Evolutionary conservation across 2,797 vertebrate species (phyloP).

Genomic region (Lates japonicus): DNA sequence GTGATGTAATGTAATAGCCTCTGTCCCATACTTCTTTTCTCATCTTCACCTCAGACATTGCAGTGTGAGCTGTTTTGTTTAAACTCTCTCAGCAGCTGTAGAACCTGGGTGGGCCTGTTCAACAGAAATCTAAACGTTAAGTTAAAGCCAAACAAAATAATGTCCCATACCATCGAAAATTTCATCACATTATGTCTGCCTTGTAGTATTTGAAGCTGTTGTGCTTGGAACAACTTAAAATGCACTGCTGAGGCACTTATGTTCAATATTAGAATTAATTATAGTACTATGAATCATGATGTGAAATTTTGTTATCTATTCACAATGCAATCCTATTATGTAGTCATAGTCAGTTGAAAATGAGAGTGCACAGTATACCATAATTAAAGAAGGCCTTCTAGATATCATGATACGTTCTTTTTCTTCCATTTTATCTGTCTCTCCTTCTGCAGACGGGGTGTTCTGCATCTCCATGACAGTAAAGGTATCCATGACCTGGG

Average conservation of each 20-base stretch:
- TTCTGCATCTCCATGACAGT: slow-evolving; percentile 95
- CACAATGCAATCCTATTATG: neutral
- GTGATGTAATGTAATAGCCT: neutral
- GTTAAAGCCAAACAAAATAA: slow-evolving; percentile 4
- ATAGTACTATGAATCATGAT: neutral
- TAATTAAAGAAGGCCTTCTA: neutral
- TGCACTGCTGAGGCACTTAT: neutral
- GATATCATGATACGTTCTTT: neutral
- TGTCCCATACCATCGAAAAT: neutral
- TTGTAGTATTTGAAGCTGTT: neutral
- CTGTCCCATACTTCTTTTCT: neutral
- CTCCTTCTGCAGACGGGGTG: slow-evolving; percentile 87
- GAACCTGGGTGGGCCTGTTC: slow-evolving; percentile 7
- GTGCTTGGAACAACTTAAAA: neutral
- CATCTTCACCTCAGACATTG: slow-evolving; percentile 1
- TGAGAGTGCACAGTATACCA: neutral
- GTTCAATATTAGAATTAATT: neutral
- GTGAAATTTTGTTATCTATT: neutral
- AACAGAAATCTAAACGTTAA: slow-evolving; percentile 12
- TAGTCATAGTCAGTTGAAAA: neutral
- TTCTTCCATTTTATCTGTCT: neutral
- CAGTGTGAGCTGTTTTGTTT: slow-evolving; percentile 11
- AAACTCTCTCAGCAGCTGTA: neutral
- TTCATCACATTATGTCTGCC: neutral
- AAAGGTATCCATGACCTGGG: slow-evolving; percentile 93